Evolutionary conservation across 2,888 invertebrate genomes (phyloP), one percentile per base, ranked within the genome.

Genomic region (Melanotus villosus): DNA sequence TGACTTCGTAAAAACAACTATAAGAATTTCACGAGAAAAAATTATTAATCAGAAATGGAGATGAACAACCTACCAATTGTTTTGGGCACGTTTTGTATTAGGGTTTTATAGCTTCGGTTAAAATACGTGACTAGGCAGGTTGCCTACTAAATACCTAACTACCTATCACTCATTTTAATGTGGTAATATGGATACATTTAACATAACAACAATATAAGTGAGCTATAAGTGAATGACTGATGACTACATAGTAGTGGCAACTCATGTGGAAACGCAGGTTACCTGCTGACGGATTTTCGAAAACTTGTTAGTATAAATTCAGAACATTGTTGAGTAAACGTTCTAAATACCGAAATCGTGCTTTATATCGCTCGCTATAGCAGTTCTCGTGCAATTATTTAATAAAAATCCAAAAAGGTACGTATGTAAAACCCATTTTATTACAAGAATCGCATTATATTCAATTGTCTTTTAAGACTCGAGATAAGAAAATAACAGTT

Each of bases 181-280:
- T 14, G 47, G 47, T 47, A 16, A 41, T 41, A 7, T 14, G 18
- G 41, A 7, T 18, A 41, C 16, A 14, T 9, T 7, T 34, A 54
- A 34, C 54, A 34, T 32, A 54, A 32, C 26, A 34, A 23, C 26
- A 34, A 32, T 54, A 12, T 54, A 26, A 50, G 16, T 26, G 18
- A 54, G 26, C 32, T 59, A 45, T 7, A n/a, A 19, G 41, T 43
- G 32, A 59, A 59, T 45, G 59, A 45, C 45, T 47, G 47, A 47
- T 26, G 47, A 47, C 12, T 26, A 19, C 32, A 21, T 26, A 30
- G 21, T 50, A 36, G 38, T 23, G 41, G 26, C 32, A 30, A 59
- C 12, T 45, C n/a, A 45, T 32, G 59, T 45, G 32, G 32, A 47
- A 47, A 43, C 21, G 32, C 32, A 59, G 59, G 59, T 59, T 59